Evolutionary conservation across 2,888 invertebrate species (phyloP), one percentile per base, ranked within the genome.

Genomic region (Dasysyrphus tricinctus): DNA sequence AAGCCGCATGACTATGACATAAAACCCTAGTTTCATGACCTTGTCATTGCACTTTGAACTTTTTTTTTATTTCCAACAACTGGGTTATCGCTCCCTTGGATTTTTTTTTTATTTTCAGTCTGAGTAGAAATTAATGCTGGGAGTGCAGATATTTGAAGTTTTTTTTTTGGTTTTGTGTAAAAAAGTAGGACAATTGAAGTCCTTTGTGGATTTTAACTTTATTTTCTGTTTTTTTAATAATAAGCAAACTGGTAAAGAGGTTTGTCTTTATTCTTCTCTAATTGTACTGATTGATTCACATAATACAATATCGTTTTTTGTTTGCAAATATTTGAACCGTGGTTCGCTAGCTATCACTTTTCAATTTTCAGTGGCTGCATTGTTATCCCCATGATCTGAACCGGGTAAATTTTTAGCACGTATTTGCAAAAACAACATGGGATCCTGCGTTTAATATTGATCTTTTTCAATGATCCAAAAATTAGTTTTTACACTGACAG

Each of bases 31-130:
- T 76, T 80, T 57, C 56, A 69, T 77, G 76, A 80, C 84, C 84
- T 85, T 85, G 84, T 85, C 84, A 84, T 85, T 85, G 80, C 76
- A 72, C 76, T 80, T 73, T 80, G 57, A 79, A 83, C 49, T 79
- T 63, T 47, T 75, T 24, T 56, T 19, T 63, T 59, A 14, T 32
- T 79, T 70, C 12, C 29, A 75, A 16, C 54, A 72, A 65, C 57
- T 69, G 42, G 63, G 67, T 63, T 54, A 78, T 79, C 54, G 63
- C 61, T 69, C 49, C 63, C 14, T 65, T 56, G 63, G 49, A 69
- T 19, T 14, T 59, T 24, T 59, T 39, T 59, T 19, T 39, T 19
- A 11, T 12, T 47, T n/a, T 47, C 34, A n/a, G 67, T 49, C 49
- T 67, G 49, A 49, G 19, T n/a, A 7, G 8, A 49, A 67, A 49